Evolutionary conservation across 2,888 invertebrate genomes (phyloP).

Genomic region (Iselma pallidipennis): DNA sequence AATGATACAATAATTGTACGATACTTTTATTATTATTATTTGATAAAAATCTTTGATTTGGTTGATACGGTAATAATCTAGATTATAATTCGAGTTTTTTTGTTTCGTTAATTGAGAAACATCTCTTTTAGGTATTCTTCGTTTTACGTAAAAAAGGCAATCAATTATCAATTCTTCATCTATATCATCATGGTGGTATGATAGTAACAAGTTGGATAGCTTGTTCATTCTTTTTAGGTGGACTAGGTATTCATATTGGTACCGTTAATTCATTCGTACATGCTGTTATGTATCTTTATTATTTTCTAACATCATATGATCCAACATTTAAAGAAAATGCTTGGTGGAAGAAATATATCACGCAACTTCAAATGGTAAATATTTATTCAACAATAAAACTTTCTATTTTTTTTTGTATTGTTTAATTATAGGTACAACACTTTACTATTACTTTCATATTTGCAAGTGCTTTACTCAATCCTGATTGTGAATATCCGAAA

Average conservation of each 20-base stretch:
- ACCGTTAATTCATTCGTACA: constrained; percentile 74
- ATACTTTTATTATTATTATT: constrained; percentile 67
- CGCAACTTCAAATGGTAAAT: constrained; percentile 73
- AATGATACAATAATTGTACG: constrained; percentile 15
- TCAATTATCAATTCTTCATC: constrained; percentile 78
- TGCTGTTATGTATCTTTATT: constrained; percentile 77
- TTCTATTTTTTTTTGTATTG: background rate
- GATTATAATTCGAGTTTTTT: background rate
- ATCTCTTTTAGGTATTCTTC: constrained; percentile 71
- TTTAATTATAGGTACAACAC: background rate
- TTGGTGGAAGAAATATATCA: constrained; percentile 83
- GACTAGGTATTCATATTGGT: constrained; percentile 66
- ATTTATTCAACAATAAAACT: background rate
- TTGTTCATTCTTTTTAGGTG: constrained; percentile 65
- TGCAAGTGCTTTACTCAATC: background rate
- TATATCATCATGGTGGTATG: constrained; percentile 83
- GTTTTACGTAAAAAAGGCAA: constrained; percentile 75
- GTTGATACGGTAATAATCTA: constrained; percentile 64
- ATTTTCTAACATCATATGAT: constrained; percentile 70
- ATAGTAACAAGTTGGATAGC: constrained; percentile 66
- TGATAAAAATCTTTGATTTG: constrained; percentile 71
- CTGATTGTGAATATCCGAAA: background rate
- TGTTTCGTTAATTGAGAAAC: background rate
- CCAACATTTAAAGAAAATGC: constrained; percentile 68
- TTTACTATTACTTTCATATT: background rate